A percentile compares a stretch with the other conserved stretches of the same genome.
Conservation (phyloP, 2,113 vertebrate genomes). For the Aleadryas rufinucha region DNA sequence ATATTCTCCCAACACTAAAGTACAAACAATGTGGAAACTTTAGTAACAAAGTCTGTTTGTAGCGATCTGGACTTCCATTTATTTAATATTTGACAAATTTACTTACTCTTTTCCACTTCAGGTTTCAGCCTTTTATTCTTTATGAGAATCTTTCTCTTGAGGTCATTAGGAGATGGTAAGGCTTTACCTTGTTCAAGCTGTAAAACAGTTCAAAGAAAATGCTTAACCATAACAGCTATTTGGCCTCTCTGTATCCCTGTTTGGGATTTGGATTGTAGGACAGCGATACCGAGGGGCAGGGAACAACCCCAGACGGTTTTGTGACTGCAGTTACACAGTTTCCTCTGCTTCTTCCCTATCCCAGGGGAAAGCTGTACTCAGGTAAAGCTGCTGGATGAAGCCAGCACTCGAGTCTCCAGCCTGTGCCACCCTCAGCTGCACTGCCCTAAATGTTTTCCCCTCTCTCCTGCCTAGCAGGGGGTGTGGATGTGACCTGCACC, state of each 20-base stretch:
- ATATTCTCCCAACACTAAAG: not conserved
- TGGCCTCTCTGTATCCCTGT: not conserved
- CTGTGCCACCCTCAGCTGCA: not conserved
- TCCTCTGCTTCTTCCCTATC: not conserved
- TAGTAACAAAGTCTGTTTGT: not conserved
- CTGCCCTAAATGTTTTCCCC: not conserved
- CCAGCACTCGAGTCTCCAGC: not conserved
- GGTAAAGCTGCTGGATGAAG: not conserved
- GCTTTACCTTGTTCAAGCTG: constrained; percentile 89
- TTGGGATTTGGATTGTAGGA: not conserved
- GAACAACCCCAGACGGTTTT: not conserved
- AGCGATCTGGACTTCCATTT: not conserved
- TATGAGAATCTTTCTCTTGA: constrained; percentile 97
- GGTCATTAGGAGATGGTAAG: constrained; percentile 92
- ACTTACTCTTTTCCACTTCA: constrained; percentile 97
- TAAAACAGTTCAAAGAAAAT: constrained; percentile 22
- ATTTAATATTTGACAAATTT: not conserved
- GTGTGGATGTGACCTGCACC: not conserved
- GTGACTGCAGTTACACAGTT: not conserved
- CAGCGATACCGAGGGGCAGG: not conserved
- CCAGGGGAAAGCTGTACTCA: not conserved
- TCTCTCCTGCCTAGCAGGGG: not conserved
- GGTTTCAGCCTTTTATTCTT: constrained; percentile 98
- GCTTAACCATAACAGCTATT: not conserved
- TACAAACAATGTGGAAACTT: not conserved